Percentiles rank a stretch among this genome's conserved stretches.
Evolutionary conservation across 64 coral and sea anemone species (phyloP).

Genomic region (Montipora sp.): DNA sequence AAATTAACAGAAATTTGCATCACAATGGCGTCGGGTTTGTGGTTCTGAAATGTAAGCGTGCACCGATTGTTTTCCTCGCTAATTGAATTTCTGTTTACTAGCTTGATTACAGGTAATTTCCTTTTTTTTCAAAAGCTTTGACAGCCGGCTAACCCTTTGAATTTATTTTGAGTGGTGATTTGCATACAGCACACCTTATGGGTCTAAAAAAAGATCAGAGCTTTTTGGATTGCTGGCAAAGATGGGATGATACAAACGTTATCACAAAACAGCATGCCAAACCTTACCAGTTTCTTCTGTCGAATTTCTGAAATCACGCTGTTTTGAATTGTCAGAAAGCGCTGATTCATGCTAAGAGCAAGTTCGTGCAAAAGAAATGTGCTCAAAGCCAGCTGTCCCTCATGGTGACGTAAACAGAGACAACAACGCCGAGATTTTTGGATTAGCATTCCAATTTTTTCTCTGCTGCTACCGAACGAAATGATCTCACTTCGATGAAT

Average conservation of each 20-base stretch:
- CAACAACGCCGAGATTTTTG: conserved; percentile 30
- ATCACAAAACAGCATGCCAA: background rate
- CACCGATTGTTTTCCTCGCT: conserved; percentile 20
- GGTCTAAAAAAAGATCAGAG: background rate
- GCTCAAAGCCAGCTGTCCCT: conserved; percentile 41
- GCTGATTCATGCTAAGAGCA: background rate
- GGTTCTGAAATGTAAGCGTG: conserved; percentile 36
- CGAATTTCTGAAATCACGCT: conserved; percentile 2
- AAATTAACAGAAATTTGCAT: conserved; percentile 26
- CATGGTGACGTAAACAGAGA: conserved; percentile 40
- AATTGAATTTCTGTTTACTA: conserved; percentile 61
- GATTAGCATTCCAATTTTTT: background rate
- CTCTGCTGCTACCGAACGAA: background rate
- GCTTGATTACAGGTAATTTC: conserved; percentile 59
- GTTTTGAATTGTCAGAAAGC: background rate
- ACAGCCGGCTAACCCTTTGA: conserved; percentile 25
- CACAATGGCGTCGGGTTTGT: conserved; percentile 20
- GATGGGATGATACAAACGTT: background rate
- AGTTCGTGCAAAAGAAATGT: conserved; percentile 20
- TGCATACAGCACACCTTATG: conserved; percentile 24
- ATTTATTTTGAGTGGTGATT: conserved; percentile 28
- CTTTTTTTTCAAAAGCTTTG: conserved; percentile 49
- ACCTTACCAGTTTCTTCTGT: background rate
- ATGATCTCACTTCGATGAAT: background rate
- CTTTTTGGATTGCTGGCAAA: background rate